Conservation (phyloP, 2,113 vertebrate genomes). For the Chinchilla lanigera region DNA sequence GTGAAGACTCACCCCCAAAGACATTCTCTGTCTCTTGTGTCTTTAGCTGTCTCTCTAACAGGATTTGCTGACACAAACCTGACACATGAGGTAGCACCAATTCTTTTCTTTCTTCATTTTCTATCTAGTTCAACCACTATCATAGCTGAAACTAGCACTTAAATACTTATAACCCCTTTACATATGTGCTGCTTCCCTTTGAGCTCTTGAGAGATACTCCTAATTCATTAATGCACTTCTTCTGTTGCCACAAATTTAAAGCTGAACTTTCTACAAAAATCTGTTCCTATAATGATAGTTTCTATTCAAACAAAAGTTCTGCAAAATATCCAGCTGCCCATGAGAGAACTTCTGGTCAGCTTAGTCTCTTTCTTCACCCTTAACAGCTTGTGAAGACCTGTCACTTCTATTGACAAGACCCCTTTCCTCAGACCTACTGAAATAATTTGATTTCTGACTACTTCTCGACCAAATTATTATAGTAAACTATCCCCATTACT, state of each 20-base stretch:
- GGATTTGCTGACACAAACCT: background rate
- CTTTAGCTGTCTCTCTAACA: background rate
- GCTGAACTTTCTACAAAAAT: background rate
- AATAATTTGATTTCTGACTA: background rate
- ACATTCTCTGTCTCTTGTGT: background rate
- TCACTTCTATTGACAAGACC: background rate
- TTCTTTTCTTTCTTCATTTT: background rate
- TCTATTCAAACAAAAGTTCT: background rate
- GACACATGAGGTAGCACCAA: background rate
- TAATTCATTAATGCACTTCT: background rate
- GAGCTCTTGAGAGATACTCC: background rate
- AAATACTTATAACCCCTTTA: background rate
- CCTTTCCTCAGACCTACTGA: background rate
- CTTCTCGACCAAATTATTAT: background rate
- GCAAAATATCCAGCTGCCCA: background rate
- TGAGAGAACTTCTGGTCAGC: background rate
- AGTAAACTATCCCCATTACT: background rate
- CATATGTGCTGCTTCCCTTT: accelerated
- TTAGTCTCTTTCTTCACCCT: background rate
- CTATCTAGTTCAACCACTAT: background rate
- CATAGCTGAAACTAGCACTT: background rate
- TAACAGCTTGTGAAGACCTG: background rate
- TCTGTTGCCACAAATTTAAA: constrained; percentile 19
- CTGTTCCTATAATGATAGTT: background rate
- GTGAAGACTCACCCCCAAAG: background rate